Conservation (phyloP, 2,888 invertebrate species). For the Galerucella nymphaeae region DNA sequence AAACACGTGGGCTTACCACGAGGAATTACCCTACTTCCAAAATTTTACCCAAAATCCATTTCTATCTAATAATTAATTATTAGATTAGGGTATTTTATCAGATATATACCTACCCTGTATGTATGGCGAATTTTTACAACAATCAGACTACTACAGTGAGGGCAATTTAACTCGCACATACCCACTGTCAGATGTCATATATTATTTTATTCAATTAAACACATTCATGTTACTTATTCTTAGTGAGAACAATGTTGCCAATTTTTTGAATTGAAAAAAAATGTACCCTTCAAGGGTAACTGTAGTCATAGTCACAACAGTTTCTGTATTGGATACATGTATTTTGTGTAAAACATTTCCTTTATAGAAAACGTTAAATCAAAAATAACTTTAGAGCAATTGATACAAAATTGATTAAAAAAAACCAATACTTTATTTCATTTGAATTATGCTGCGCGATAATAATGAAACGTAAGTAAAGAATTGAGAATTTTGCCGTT, state of each 20-base stretch:
- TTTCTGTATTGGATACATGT: too few species aligned
- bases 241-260: neutral
- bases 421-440: too few species aligned
- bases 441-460: too few species aligned
- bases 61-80: neutral
- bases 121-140: neutral
- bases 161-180: neutral
- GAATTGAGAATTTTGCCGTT: too few species aligned
- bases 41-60: neutral
- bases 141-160: neutral
- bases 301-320: too few species aligned
- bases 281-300: too few species aligned
- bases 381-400: too few species aligned
- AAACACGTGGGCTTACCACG: constrained; percentile 58
- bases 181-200: constrained; percentile 3
- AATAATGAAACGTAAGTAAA: too few species aligned
- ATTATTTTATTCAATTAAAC: neutral
- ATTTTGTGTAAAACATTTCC: too few species aligned
- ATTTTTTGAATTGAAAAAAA: neutral
- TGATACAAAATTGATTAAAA: too few species aligned
- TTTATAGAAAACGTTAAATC: too few species aligned
- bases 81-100: neutral
- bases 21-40: constrained; percentile 15
- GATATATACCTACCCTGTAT: neutral
- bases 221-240: neutral